Evolutionary conservation across 2,888 invertebrate species (phyloP), one percentile per base, ranked within the genome.

Genomic region (Xestia xanthographa): DNA sequence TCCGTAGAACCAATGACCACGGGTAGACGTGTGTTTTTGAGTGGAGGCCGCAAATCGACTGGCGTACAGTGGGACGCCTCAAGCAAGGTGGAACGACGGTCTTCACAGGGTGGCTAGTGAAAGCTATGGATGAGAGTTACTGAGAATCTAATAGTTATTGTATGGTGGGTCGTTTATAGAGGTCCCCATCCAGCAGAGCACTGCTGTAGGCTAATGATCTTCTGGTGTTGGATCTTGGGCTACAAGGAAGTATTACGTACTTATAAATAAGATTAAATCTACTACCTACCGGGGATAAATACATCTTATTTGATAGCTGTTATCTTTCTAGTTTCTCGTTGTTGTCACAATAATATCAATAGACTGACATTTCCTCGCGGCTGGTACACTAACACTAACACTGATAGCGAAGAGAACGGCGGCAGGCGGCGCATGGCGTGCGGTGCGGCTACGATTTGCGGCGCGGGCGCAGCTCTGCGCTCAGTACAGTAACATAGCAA

Each of bases 401-500:
- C 72, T 85, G 84, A 86, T 86, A 89, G 80, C 81, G 83, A 79
- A 87, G 88, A 88, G 88, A 88, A 87, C 62, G 80, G 77, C 34
- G 34, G 34, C 34, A 2, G 34, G 34, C 34, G 34, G 34, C 69
- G 76, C 34, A 62, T 29, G 20, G 48, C 48, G 34, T 43, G 77
- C 67, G 58, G 50, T 45, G 38, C 77, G 83, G 79, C 80, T 83
- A 74, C 74, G 80, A 38, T 58, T 58, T 65, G 80, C 66, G 66
- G 86, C 91, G 92, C 89, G 82, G 69, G 89, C 90, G 90, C 89
- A 89, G 60, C 80, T 70, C 72, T 71, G 50, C n/a, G 72, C 53
- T 69, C 74, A 69, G 63, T 67, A 72, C 78, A 69, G 63, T 69
- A 72, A 78, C 82, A 78, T 79, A 77, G 73, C 75, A 73, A 82